These are phyloP conservation scores for Erethizon dorsatum DNA, from an alignment of 2,797 vertebrate genomes.

Conservation along the genomic window DNA sequence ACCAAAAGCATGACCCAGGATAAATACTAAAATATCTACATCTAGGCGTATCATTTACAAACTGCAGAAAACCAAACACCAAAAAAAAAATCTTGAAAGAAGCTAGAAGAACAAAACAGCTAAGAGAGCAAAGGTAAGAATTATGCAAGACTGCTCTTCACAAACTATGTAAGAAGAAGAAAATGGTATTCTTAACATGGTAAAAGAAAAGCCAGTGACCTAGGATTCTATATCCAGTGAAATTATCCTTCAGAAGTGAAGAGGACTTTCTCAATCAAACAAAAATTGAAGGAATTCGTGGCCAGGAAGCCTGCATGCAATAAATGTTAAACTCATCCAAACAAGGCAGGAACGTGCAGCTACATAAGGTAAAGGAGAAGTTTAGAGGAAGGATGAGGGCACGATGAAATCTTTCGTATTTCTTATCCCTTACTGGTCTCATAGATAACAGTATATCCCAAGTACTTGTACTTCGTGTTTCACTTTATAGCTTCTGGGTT, in stretches of 20 bases:
- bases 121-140: not conserved
- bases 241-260: conserved; percentile 35
- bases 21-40: not conserved
- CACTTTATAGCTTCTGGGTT: not conserved
- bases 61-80: not conserved
- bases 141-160: not conserved
- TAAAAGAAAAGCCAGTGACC: not conserved
- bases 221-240: not conserved
- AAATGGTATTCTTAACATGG: not conserved
- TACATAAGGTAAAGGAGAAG: not conserved
- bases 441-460: not conserved
- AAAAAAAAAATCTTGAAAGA: not conserved
- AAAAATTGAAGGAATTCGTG: not conserved
- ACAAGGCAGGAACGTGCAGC: not conserved
- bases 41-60: not conserved
- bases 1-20: not conserved
- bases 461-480: not conserved
- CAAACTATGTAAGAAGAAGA: not conserved
- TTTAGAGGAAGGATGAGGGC: conserved; percentile 27
- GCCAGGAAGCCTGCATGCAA: not conserved
- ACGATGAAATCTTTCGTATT: conserved; percentile 4
- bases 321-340: conserved; percentile 45
- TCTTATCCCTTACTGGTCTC: conserved; percentile 22
- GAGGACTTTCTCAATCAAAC: not conserved
- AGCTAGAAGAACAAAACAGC: not conserved